Base-by-base conservation (phyloP, 2,888 invertebrate species). In the Hydroisotoma schaefferi region DNA sequence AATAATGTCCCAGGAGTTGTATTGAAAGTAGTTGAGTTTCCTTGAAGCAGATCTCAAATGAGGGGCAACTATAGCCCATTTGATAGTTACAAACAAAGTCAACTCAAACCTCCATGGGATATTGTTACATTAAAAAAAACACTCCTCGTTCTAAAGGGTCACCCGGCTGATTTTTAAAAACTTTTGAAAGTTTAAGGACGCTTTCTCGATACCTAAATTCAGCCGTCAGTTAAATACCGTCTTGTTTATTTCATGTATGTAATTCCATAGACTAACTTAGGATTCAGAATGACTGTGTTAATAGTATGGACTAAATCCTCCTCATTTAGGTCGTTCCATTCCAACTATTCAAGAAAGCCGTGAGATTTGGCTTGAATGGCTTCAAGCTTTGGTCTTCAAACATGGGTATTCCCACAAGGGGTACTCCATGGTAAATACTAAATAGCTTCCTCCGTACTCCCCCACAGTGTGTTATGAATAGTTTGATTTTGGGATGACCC, bases 391-490 rank as follows among this genome's bases (percentile, higher is more conserved):
- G 64, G 25, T 64, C 64, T 2, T 49, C 64, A 27, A 52, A 52
- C 27, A 52, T 27, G 22, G 52, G 52, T 3, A 52, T 12, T 2
- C 52, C 52, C 18, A 52, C 10, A 2, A 52, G 52, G 18, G 52
- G 85, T 8, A 85, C 83, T 4, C 84, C 86, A 63, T 82, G 82
- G 69, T 83, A 81, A 1, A n/a, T 65, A 67, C 52, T 61, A 68
- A 8, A 82, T 81, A 0, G 85, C 83, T 75, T 88, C 88, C 1
- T 85, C 82, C 28, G 83, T 75, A 55, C 87, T 85, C 70, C 88
- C 80, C 88, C 89, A 0, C 85, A 87, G 74, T 89, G 88, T 0
- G 85, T 84, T 67, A 88, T 80, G 72, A 86, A 87, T 0, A 83
- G 83, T 57, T 53, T 51, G 6, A 53, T 56, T 23, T 59, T 37